These are phyloP conservation scores for Aurelia sp. DNA, from an alignment of 30 jellyfish, hydroid and myxozoan species.

Conservation along the genomic window DNA sequence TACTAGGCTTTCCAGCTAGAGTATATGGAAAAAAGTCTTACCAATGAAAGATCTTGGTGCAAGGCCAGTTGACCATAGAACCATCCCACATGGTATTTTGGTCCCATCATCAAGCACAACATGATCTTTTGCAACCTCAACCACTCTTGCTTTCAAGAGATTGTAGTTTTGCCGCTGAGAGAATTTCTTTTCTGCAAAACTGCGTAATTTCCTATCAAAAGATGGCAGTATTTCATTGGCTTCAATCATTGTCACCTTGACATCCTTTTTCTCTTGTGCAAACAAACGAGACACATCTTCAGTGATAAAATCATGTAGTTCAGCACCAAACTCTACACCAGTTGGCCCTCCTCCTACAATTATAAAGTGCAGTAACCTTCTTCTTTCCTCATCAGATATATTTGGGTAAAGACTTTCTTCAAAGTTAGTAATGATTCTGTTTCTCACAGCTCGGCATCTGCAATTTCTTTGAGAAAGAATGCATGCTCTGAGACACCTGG, in stretches of 20 bases:
- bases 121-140: constrained; percentile 79
- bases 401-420: constrained; percentile 88
- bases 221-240: constrained; percentile 94
- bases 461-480: constrained; percentile 86
- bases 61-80: constrained; percentile 97
- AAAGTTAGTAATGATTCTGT: constrained; percentile 82
- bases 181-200: constrained; percentile 82
- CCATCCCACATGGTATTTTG: constrained; percentile 85
- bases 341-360: constrained; percentile 99
- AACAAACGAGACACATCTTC: constrained; percentile 91
- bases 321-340: constrained; percentile 99
- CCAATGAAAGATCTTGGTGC: constrained; percentile 89
- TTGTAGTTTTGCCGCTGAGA: constrained; percentile 72
- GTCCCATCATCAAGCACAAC: constrained; percentile 88
- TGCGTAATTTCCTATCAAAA: constrained; percentile 82
- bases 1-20: too few species aligned
- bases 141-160: constrained; percentile 79
- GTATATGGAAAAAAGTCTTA: not conserved
- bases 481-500: constrained; percentile 97
- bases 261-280: constrained; percentile 90
- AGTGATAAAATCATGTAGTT: constrained; percentile 93
- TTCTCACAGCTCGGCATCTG: constrained; percentile 95
- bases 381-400: constrained; percentile 73
- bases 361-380: constrained; percentile 85
- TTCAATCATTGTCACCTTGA: constrained; percentile 89